A percentile compares a stretch with the other conserved stretches of the same genome.
These are phyloP conservation scores for Galleria mellonella DNA, from an alignment of 1,140 invertebrate species.

Conservation along the genomic window DNA sequence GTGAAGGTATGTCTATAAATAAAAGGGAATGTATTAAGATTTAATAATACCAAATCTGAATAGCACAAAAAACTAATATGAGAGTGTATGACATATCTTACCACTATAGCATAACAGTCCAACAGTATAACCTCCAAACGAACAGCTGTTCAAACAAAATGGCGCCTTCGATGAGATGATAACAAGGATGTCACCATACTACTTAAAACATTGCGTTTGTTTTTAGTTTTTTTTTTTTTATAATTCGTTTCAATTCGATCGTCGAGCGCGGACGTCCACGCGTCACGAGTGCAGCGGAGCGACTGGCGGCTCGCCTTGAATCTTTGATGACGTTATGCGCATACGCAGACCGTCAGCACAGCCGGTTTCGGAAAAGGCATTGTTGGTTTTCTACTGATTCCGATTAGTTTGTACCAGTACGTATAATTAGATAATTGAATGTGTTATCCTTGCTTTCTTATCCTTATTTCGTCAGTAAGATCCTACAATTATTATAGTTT, in stretches of 20 bases:
- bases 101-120: neutral
- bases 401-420: neutral
- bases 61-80: neutral
- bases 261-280: neutral
- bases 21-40: too few relatives aligned
- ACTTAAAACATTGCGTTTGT: neutral
- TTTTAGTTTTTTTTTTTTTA: neutral
- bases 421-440: neutral
- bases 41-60: neutral
- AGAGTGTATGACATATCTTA: neutral
- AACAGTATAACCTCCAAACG: neutral
- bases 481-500: too few relatives aligned
- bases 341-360: neutral
- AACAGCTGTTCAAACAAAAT: neutral
- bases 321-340: constrained; percentile 1
- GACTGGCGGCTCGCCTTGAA: constrained; percentile 1
- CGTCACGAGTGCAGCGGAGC: neutral
- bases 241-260: neutral
- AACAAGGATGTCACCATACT: too few relatives aligned
- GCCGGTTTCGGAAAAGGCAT: neutral
- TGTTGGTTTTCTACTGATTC: neutral
- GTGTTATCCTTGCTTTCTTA: too few relatives aligned
- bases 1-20: too few relatives aligned
- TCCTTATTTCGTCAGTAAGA: too few relatives aligned
- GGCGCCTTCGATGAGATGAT: neutral